A percentile compares a stretch with the other conserved stretches of the same genome.
phyloP scores from a whole-genome alignment of 2,797 vertebrate genomes.

The Neopelma chrysocephalum region DNA sequence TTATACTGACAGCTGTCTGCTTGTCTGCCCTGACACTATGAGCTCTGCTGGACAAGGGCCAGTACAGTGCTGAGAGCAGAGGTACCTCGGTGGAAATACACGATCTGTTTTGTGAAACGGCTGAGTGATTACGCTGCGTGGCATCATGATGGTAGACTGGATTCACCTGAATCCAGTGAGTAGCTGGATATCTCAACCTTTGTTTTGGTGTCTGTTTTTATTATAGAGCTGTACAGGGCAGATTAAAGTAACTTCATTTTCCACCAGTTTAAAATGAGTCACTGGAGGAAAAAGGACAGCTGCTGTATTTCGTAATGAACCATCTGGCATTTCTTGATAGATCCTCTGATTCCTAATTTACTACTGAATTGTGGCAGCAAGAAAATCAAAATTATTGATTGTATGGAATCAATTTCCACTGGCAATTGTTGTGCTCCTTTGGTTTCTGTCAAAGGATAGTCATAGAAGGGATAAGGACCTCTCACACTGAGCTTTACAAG shows the following conservation, averaged over 20 bases:
- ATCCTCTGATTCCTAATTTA: slow-evolving; percentile 58
- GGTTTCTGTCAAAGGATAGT: neutral
- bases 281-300: slow-evolving; percentile 37
- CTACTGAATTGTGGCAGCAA: slow-evolving; percentile 52
- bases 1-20: neutral
- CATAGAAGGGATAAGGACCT: neutral
- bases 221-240: neutral
- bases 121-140: neutral
- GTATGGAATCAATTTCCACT: slow-evolving; percentile 30
- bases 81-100: neutral
- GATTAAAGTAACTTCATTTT: slow-evolving; percentile 44
- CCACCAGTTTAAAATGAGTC: slow-evolving; percentile 22
- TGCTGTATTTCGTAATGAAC: slow-evolving; percentile 58
- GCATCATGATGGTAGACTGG: neutral
- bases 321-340: slow-evolving; percentile 58
- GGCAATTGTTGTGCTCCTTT: slow-evolving; percentile 2
- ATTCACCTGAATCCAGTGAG: neutral
- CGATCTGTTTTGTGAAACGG: neutral
- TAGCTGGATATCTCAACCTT: neutral
- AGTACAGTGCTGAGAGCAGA: neutral
- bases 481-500: neutral
- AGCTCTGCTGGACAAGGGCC: neutral
- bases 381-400: slow-evolving; percentile 59
- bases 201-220: neutral
- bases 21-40: neutral